Conservation (phyloP, 2,797 vertebrate species). For the Molossus molossus region DNA sequence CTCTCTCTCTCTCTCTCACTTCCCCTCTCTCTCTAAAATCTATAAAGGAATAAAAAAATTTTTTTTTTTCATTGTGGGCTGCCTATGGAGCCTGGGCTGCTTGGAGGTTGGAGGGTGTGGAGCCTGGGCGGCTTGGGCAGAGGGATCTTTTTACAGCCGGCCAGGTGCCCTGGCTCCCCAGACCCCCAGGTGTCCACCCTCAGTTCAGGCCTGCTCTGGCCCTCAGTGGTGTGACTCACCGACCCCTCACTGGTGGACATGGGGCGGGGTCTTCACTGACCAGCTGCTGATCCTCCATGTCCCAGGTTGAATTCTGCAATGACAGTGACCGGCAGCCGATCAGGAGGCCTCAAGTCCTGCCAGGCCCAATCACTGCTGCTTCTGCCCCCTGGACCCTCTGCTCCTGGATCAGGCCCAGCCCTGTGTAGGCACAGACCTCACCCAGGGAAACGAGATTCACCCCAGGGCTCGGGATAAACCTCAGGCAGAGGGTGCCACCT, state of each 20-base stretch:
- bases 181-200: background rate
- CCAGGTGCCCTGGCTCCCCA: background rate
- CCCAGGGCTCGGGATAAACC: background rate
- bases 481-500: background rate
- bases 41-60: too few relatives aligned
- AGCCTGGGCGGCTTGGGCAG: background rate
- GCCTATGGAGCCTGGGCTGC: background rate
- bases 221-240: background rate
- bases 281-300: background rate
- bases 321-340: background rate
- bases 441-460: background rate
- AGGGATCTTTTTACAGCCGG: background rate
- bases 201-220: background rate
- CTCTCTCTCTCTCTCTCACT: too few relatives aligned
- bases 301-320: background rate
- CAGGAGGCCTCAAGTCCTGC: background rate
- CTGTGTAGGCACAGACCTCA: background rate
- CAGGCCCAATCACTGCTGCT: background rate
- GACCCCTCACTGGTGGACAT: background rate
- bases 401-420: background rate
- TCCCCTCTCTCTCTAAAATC: too few relatives aligned
- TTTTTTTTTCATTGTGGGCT: background rate
- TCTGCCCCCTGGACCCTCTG: background rate
- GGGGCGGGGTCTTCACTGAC: background rate
- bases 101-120: background rate